phyloP scores from a whole-genome alignment of 2,797 vertebrate species.

The Prionace glauca region DNA sequence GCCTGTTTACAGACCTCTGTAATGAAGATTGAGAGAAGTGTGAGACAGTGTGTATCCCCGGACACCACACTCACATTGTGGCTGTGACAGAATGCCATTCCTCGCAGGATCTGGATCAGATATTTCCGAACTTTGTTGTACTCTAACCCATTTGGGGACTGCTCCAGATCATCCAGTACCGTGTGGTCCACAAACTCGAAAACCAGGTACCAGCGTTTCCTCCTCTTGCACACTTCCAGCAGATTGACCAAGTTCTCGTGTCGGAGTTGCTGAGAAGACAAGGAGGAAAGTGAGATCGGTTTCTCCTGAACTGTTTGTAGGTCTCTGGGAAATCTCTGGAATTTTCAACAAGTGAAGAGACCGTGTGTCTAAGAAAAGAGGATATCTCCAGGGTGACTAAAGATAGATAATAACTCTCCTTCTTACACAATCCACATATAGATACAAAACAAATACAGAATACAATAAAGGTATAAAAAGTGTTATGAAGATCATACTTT shows the following conservation, averaged over 20 bases:
- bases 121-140: constrained; percentile 59
- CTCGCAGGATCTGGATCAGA: constrained; percentile 77
- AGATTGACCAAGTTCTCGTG: constrained; percentile 85
- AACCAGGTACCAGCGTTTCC: constrained; percentile 79
- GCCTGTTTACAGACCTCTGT: background rate
- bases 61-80: constrained; percentile 65
- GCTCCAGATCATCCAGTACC: constrained; percentile 75
- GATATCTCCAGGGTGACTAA: background rate
- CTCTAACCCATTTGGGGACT: constrained; percentile 66
- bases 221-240: constrained; percentile 76
- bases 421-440: background rate
- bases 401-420: background rate
- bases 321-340: background rate
- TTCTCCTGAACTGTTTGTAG: constrained; percentile 40
- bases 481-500: too few relatives aligned
- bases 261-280: constrained; percentile 66
- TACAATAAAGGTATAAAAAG: too few relatives aligned
- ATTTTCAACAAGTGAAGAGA: too few relatives aligned
- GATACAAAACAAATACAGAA: background rate
- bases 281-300: constrained; percentile 39
- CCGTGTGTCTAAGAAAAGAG: too few relatives aligned
- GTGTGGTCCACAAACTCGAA: constrained; percentile 87
- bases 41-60: background rate
- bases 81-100: constrained; percentile 76
- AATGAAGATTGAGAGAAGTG: background rate